Evolutionary conservation across 1,140 invertebrate genomes (phyloP), one percentile per base, ranked within the genome.

Genomic region (Cydia fagiglandana): DNA sequence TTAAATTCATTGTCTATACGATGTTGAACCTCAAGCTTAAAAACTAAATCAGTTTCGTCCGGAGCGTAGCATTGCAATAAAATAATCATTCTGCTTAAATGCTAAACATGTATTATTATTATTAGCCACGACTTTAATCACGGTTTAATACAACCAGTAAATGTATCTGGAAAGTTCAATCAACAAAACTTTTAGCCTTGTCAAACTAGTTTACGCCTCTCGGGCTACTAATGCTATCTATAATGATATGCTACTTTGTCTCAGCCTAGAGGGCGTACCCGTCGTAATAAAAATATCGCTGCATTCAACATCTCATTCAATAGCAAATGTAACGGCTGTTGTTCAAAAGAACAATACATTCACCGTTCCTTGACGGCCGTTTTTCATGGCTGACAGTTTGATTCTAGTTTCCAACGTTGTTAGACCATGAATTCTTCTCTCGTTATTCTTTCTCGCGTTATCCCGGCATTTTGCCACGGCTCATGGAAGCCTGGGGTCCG

Each of bases 341-440:
- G 4, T 61, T 61, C 56, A 61, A 61, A 61, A 61, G 20, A 61
- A 61, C 56, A 61, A 61, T 61, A 61, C 56, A 61, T 61, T 61
- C 56, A 61, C 56, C 56, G 56, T 7, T 61, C 9, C 56, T 7
- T 61, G 9, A 12, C 56, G 20, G 56, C 20, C 56, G 10, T 61
- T 5, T 56, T 56, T 61, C 56, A 61, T 61, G 17, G 56, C 17
- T 24, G 56, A 61, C 56, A 61, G 20, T 61, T 61, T 61, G 56
- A 56, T 56, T 56, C 53, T 61, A 10, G 56, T 61, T 56, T 56
- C 12, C 53, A 24, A 24, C 20, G 56, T 12, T 61, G n/a, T 61
- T 61, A 24, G 0, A 61, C 56, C 20, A 61, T 61, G 15, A 17
- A 17, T n/a, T n/a, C n/a, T n/a, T 56, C 47, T 66, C 76, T 45